Conservation (phyloP, 2,113 vertebrate species). For the Peromyscus polionotus region DNA sequence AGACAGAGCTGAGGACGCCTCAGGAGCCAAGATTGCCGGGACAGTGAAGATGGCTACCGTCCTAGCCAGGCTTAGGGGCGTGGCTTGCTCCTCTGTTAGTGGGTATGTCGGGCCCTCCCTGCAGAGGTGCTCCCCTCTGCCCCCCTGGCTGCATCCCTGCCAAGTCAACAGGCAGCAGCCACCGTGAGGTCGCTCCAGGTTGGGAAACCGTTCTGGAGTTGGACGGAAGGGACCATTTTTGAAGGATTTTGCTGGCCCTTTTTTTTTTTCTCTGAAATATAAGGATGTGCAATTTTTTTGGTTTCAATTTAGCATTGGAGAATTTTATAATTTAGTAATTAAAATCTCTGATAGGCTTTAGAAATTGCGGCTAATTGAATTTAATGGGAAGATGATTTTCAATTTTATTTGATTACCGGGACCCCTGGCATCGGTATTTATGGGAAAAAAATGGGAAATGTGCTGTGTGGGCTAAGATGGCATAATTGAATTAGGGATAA, state of each 20-base stretch:
- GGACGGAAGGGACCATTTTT: conserved; percentile 85
- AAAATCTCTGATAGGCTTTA: conserved; percentile 99
- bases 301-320: conserved; percentile 99
- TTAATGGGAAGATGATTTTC: conserved; percentile 99
- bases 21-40: not conserved
- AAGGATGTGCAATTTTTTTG: conserved; percentile 97
- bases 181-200: not conserved
- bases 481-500: conserved; percentile 99
- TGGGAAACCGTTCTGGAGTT: not conserved
- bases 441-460: conserved; percentile 99
- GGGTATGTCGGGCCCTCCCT: not conserved
- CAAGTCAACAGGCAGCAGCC: not conserved
- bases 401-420: conserved; percentile 99
- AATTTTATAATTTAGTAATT: conserved; percentile 99
- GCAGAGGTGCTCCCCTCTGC: not conserved
- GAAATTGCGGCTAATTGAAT: conserved; percentile 99
- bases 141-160: not conserved
- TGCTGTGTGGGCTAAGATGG: conserved; percentile 99
- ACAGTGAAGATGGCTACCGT: not conserved
- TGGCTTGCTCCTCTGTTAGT: not conserved
- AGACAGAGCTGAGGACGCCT: not conserved
- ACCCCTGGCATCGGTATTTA: conserved; percentile 99
- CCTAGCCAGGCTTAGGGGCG: not conserved
- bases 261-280: conserved; percentile 93
- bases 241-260: conserved; percentile 86